Percentiles rank a stretch among this genome's conserved stretches.
Evolutionary conservation across 2,888 invertebrate genomes (phyloP).

Genomic region (Drosophila merina): DNA sequence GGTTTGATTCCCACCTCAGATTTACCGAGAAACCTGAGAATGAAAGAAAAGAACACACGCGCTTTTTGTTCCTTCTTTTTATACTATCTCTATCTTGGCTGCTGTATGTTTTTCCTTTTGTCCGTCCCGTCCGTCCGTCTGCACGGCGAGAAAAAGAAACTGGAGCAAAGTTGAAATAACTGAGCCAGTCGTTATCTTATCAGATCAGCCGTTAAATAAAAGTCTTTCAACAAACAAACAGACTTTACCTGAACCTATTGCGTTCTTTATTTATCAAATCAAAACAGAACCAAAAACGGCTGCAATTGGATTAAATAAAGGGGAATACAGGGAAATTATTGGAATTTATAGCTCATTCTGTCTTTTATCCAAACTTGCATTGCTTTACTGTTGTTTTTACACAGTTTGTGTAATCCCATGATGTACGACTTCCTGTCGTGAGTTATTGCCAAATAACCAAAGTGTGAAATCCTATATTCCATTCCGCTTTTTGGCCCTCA

Average conservation of each 20-base stretch:
- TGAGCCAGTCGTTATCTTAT: conserved; percentile 14
- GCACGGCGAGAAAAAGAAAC: conserved; percentile 6
- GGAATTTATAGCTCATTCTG: background rate
- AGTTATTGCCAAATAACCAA: background rate
- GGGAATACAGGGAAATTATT: too few relatives aligned
- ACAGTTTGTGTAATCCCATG: background rate
- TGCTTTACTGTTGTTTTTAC: background rate
- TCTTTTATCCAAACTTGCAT: background rate
- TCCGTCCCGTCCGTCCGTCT: background rate
- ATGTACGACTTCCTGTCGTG: background rate
- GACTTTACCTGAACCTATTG: background rate
- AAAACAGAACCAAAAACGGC: background rate
- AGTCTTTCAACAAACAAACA: background rate
- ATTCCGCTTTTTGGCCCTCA: conserved; percentile 1
- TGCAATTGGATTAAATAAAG: too few relatives aligned
- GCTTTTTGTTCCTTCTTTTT: background rate
- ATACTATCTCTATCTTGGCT: conserved; percentile 12
- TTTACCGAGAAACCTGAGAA: conserved; percentile 16
- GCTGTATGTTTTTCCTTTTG: conserved; percentile 14
- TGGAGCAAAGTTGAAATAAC: background rate
- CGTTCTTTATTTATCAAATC: background rate
- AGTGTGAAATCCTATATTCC: conserved; percentile 18
- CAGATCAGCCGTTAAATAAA: conserved; percentile 16
- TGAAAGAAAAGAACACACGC: background rate
- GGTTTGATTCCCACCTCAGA: conserved; percentile 24